These are phyloP conservation scores for Enteromius trimaculatus DNA, from an alignment of 2,797 vertebrate genomes.

Conservation along the genomic window DNA sequence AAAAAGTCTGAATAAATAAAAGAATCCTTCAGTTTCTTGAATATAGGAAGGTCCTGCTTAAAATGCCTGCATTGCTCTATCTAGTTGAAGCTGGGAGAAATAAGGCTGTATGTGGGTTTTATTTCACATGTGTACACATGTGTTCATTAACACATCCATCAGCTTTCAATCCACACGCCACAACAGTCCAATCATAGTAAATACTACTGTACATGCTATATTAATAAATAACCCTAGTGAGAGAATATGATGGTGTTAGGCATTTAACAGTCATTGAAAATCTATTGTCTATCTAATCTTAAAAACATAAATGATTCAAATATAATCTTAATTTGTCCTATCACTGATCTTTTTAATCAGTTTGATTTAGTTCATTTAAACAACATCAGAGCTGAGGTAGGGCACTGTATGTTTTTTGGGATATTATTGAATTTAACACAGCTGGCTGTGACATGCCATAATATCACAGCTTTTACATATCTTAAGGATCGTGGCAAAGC, in stretches of 20 bases:
- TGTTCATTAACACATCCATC: neutral
- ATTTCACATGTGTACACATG: neutral
- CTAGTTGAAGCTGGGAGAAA: neutral
- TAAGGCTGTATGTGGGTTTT: neutral
- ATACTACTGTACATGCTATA: neutral
- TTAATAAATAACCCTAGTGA: neutral
- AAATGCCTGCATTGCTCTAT: neutral
- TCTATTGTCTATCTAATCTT: neutral
- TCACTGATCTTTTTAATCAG: neutral
- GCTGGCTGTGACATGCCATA: conserved; percentile 35
- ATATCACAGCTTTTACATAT: conserved; percentile 34
- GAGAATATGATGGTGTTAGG: neutral
- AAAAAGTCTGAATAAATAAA: neutral
- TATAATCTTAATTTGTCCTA: neutral
- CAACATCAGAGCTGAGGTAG: conserved; percentile 3
- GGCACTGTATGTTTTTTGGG: neutral
- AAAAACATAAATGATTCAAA: neutral
- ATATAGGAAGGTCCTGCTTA: neutral
- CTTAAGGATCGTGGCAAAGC: conserved; percentile 38
- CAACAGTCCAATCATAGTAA: neutral
- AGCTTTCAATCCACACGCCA: neutral
- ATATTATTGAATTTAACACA: conserved; percentile 27
- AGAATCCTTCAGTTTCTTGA: neutral
- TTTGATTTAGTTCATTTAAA: neutral
- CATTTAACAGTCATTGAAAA: neutral